Evolutionary conservation across 2,113 vertebrate species (phyloP).

Genomic region (Mus pahari): DNA sequence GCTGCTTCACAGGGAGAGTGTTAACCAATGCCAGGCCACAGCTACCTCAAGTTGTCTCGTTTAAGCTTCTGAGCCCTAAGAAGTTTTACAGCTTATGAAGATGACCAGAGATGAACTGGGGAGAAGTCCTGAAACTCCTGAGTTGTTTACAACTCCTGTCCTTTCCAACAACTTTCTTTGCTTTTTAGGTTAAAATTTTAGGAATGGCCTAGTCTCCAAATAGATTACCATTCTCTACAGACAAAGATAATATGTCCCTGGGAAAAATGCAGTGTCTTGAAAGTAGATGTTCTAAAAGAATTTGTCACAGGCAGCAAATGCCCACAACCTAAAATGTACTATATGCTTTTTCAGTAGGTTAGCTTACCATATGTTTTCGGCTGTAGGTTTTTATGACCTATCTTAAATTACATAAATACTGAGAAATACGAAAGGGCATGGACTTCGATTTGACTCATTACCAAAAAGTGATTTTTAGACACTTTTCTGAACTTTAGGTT

Average conservation of each 20-base stretch:
- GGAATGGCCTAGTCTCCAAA: not conserved
- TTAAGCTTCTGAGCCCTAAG: conserved; percentile 29
- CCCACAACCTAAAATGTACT: not conserved
- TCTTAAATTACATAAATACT: conserved; percentile 54
- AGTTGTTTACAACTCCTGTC: conserved; percentile 8
- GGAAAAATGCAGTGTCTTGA: not conserved
- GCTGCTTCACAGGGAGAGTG: not conserved
- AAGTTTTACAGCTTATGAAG: conserved; percentile 36
- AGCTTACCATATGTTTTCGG: conserved; percentile 21
- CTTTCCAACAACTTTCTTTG: conserved; percentile 32
- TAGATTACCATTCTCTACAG: conserved; percentile 12
- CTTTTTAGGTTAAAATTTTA: not conserved
- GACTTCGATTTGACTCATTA: conserved; percentile 38
- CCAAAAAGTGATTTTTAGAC: not conserved
- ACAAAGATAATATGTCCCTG: conserved; percentile 28
- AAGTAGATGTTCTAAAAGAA: conserved; percentile 45
- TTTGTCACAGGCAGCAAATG: conserved; percentile 13
- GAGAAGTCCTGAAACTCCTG: conserved; percentile 7
- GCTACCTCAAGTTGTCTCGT: not conserved
- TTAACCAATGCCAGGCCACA: not conserved
- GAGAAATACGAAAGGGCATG: conserved; percentile 6
- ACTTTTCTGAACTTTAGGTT: conserved; percentile 51
- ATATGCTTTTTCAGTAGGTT: conserved; percentile 29
- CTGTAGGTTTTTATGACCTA: conserved; percentile 9
- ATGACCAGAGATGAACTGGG: conserved; percentile 27